Conservation (phyloP, 2,797 vertebrate genomes). For the Cyclopterus lumpus region DNA sequence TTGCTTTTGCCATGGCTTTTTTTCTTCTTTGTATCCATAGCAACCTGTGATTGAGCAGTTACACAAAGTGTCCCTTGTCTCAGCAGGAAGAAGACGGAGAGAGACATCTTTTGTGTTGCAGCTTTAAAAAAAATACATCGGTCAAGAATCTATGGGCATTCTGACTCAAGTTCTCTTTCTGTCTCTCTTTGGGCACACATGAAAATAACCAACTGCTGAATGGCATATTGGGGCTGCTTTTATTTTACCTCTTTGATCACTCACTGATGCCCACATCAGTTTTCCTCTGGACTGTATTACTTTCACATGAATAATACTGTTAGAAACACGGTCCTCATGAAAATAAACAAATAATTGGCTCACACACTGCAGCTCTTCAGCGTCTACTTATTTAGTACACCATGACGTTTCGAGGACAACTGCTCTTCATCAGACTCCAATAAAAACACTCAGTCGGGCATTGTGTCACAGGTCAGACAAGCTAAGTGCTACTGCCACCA, state of each 20-base stretch:
- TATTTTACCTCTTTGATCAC: slow-evolving; percentile 39
- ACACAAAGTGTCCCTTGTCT: slow-evolving; percentile 65
- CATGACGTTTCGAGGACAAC: background rate
- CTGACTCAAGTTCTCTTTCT: slow-evolving; percentile 14
- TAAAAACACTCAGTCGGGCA: background rate
- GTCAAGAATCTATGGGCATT: slow-evolving; percentile 30
- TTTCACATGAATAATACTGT: slow-evolving; percentile 15
- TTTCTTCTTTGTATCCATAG: slow-evolving; percentile 72
- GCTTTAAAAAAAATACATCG: slow-evolving; percentile 28
- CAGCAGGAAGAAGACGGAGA: slow-evolving; percentile 35
- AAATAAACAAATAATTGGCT: background rate
- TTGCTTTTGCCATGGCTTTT: slow-evolving; percentile 26
- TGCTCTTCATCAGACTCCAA: background rate
- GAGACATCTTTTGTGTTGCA: slow-evolving; percentile 45
- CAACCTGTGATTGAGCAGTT: slow-evolving; percentile 61
- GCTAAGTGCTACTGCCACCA: slow-evolving; percentile 33
- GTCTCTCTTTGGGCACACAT: slow-evolving; percentile 13
- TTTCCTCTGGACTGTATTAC: slow-evolving; percentile 11
- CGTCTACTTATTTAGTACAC: background rate
- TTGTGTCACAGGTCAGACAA: slow-evolving; percentile 44
- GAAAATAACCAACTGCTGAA: slow-evolving; percentile 26
- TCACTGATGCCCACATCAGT: background rate
- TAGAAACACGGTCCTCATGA: slow-evolving; percentile 15
- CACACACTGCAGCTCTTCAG: background rate
- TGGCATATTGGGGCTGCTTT: slow-evolving; percentile 28